Percentiles rank a stretch among this genome's conserved stretches.
Conservation (phyloP, 2,113 vertebrate species). For the Aviceda subcristata region DNA sequence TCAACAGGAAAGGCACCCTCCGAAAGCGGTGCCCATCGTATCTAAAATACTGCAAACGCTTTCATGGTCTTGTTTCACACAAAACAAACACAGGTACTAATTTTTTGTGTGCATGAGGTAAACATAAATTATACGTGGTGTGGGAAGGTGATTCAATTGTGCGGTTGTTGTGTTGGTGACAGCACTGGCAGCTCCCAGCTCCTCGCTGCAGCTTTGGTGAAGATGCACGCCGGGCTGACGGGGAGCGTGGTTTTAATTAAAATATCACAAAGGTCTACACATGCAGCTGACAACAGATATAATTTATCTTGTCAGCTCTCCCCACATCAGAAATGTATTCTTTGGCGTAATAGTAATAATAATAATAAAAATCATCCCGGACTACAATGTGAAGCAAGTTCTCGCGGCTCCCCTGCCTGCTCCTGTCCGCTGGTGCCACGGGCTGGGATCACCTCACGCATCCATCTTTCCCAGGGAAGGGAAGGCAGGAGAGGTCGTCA, state of each 20-base stretch:
- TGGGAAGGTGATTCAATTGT: background rate
- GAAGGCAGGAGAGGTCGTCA: background rate
- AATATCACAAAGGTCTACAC: background rate
- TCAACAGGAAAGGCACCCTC: fast-evolving
- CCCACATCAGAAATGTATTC: background rate
- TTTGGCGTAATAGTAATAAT: background rate
- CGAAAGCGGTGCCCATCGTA: fast-evolving
- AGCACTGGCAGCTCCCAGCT: background rate
- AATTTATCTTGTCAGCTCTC: conserved; percentile 19
- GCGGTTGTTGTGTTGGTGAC: fast-evolving
- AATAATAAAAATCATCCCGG: background rate
- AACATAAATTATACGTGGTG: background rate
- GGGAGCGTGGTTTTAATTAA: conserved; percentile 16
- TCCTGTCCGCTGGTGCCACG: background rate
- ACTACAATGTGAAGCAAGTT: background rate
- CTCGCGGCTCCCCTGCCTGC: background rate
- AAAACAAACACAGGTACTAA: background rate
- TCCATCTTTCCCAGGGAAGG: background rate
- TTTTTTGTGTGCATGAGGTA: background rate
- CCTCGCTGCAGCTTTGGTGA: background rate
- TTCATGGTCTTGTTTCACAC: background rate
- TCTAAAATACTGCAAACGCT: fast-evolving
- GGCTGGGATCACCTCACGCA: fast-evolving
- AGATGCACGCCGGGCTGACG: background rate
- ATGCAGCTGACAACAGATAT: background rate